phyloP scores from a whole-genome alignment of 2,113 vertebrate species.

The Planiliza haematocheilus region DNA sequence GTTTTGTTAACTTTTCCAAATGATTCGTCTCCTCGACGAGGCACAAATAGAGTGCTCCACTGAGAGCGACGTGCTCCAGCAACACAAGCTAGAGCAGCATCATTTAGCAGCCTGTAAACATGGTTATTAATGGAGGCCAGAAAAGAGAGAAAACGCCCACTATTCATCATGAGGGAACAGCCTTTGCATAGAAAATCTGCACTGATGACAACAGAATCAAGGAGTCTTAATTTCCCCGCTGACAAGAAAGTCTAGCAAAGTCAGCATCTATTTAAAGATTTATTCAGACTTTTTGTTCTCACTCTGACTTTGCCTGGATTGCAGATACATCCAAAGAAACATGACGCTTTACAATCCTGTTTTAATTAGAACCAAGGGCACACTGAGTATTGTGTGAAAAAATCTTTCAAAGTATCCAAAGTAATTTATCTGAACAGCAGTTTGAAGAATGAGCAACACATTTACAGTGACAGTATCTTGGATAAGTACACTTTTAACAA shows the following conservation, averaged over 20 bases:
- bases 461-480: neutral
- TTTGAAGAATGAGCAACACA: constrained; percentile 13
- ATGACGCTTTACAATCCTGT: neutral
- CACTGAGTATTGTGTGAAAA: neutral
- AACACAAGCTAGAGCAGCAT: constrained; percentile 33
- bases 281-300: constrained; percentile 26
- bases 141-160: constrained; percentile 7
- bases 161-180: constrained; percentile 40
- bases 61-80: constrained; percentile 21
- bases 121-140: constrained; percentile 58
- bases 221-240: constrained; percentile 24
- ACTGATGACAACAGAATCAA: constrained; percentile 33
- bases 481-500: neutral
- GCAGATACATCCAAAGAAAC: constrained; percentile 3
- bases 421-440: neutral
- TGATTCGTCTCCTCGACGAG: constrained; percentile 13
- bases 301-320: neutral
- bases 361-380: constrained; percentile 18
- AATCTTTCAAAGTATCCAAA: no score
- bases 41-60: constrained; percentile 29
- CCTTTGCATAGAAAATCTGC: constrained; percentile 32
- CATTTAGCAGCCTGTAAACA: constrained; percentile 48
- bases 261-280: constrained; percentile 25
- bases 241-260: constrained; percentile 38
- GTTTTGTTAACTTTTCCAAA: constrained; percentile 44